Conservation (phyloP, 2,888 invertebrate species). For the Polietes domitor region DNA sequence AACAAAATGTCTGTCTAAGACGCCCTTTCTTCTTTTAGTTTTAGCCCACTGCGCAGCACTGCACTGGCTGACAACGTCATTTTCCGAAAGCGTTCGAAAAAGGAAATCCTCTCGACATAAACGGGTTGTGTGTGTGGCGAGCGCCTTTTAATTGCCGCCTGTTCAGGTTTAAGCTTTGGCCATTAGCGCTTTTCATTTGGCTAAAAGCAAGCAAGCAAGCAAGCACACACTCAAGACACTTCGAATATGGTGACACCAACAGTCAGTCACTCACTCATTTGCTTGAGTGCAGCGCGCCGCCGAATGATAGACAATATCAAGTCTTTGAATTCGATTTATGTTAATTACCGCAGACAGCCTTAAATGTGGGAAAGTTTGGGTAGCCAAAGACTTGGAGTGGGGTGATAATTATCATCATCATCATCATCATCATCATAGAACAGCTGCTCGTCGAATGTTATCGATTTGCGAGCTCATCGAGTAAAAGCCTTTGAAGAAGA, state of each 20-base stretch:
- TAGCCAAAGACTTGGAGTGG: slow-evolving; percentile 7
- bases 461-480: background rate
- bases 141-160: slow-evolving; percentile 68
- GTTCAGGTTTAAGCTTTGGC: slow-evolving; percentile 32
- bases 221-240: slow-evolving; percentile 40
- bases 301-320: slow-evolving; percentile 39
- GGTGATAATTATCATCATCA: slow-evolving; percentile 28
- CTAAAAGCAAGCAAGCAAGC: slow-evolving; percentile 7
- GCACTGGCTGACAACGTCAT: slow-evolving; percentile 59
- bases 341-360: slow-evolving; percentile 44
- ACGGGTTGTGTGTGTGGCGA: slow-evolving; percentile 48
- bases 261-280: slow-evolving; percentile 44
- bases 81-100: slow-evolving; percentile 40
- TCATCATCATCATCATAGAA: background rate
- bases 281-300: background rate
- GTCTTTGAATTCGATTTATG: slow-evolving; percentile 46
- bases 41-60: background rate
- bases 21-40: background rate
- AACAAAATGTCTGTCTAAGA: slow-evolving; percentile 35
- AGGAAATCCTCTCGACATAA: slow-evolving; percentile 57
- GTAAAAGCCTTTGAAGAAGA: background rate
- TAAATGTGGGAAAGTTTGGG: slow-evolving; percentile 56
- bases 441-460: slow-evolving; percentile 36
- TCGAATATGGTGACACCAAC: slow-evolving; percentile 58
- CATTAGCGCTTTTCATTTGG: slow-evolving; percentile 29